phyloP scores from a whole-genome alignment of 2,113 vertebrate species.

The Notechis scutatus region DNA sequence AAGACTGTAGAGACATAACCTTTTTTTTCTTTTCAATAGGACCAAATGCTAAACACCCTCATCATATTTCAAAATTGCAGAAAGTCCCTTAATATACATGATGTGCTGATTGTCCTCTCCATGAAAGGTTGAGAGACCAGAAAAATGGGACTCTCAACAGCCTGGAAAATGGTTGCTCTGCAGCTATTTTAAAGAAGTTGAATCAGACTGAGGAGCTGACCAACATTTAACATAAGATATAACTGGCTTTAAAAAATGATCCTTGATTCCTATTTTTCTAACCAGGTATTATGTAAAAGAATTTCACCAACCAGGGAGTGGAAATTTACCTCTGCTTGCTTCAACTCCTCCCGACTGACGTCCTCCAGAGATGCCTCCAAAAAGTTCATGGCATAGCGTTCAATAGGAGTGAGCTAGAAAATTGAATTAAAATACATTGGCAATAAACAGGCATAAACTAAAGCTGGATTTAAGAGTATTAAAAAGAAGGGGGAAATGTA shows the following conservation, averaged over 20 bases:
- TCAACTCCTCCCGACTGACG: constrained; percentile 87
- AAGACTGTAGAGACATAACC: background rate
- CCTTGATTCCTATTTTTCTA: background rate
- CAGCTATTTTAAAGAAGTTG: background rate
- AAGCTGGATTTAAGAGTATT: too few species aligned
- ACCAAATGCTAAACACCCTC: too few species aligned
- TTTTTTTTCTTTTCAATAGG: background rate
- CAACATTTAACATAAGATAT: background rate
- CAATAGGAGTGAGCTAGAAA: constrained; percentile 86
- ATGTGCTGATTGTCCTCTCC: background rate
- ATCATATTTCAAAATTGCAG: background rate
- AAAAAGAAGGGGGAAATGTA: too few species aligned
- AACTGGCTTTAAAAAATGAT: background rate
- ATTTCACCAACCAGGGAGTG: background rate
- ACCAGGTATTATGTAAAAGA: background rate
- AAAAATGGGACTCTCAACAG: background rate
- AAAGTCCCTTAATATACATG: too few species aligned
- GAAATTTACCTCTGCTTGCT: constrained; percentile 85
- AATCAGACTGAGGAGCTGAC: background rate
- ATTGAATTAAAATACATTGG: too few species aligned
- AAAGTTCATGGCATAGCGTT: constrained; percentile 93
- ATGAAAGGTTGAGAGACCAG: constrained; percentile 22
- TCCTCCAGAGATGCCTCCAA: constrained; percentile 89
- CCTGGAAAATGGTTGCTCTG: background rate
- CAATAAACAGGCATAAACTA: too few species aligned